phyloP scores from a whole-genome alignment of 2,888 invertebrate species.

The Sphaeridia pumilis region DNA sequence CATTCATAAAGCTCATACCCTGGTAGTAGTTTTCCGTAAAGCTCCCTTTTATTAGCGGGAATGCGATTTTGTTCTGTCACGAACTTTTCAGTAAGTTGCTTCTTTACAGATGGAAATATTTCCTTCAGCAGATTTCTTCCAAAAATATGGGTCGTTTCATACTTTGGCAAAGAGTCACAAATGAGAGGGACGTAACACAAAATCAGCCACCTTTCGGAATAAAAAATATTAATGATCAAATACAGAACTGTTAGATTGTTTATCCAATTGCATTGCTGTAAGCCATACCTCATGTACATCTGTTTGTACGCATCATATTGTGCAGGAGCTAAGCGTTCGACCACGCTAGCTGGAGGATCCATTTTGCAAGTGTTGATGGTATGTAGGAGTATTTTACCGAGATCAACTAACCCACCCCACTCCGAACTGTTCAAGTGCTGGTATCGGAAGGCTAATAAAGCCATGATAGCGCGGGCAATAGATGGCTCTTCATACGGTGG shows the following conservation, averaged over 20 bases:
- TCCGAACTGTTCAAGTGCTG: slow-evolving; percentile 24
- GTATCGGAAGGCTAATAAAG: slow-evolving; percentile 31
- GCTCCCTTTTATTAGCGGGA: slow-evolving; percentile 67
- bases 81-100: slow-evolving; percentile 83
- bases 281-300: slow-evolving; percentile 26
- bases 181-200: slow-evolving; percentile 92
- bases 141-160: slow-evolving; percentile 81
- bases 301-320: slow-evolving; percentile 24
- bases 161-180: slow-evolving; percentile 82
- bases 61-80: slow-evolving; percentile 78
- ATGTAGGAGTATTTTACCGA: slow-evolving; percentile 29
- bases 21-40: slow-evolving; percentile 80
- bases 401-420: slow-evolving; percentile 28
- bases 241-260: not conserved
- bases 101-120: slow-evolving; percentile 68
- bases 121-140: slow-evolving; percentile 75
- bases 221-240: not conserved
- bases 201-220: slow-evolving; percentile 58
- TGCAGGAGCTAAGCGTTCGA: slow-evolving; percentile 18
- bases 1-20: slow-evolving; percentile 41
- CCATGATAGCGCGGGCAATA: slow-evolving; percentile 27
- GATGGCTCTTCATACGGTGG: slow-evolving; percentile 28
- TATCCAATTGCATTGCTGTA: not conserved
- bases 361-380: slow-evolving; percentile 31
- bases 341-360: slow-evolving; percentile 26